Conservation (phyloP, 1,140 invertebrate genomes). For the Drosophila varians region DNA sequence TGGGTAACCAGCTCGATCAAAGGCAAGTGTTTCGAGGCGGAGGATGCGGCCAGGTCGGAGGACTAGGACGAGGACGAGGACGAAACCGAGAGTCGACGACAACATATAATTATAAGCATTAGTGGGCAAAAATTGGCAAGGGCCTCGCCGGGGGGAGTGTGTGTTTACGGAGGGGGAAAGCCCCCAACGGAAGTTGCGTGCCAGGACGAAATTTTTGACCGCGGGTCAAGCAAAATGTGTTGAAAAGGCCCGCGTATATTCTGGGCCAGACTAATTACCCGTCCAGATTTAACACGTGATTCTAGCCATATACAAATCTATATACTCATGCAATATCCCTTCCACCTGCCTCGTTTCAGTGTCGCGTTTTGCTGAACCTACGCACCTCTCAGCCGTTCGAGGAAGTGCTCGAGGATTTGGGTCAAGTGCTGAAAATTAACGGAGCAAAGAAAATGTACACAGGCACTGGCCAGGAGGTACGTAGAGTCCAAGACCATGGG, state of each 20-base stretch:
- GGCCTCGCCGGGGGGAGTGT: conserved; percentile 1
- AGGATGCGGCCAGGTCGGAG: conserved; percentile 19
- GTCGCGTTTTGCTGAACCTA: conserved; percentile 94
- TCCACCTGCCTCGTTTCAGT: conserved; percentile 84
- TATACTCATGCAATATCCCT: conserved; percentile 30
- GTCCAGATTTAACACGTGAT: conserved; percentile 48
- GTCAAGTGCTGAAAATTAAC: conserved; percentile 95
- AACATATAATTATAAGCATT: conserved; percentile 71
- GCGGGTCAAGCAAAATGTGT: conserved; percentile 54
- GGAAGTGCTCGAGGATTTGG: conserved; percentile 96
- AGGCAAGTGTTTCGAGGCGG: conserved; percentile 17
- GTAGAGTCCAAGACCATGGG: neutral
- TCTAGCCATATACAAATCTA: conserved; percentile 33
- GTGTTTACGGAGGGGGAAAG: conserved; percentile 20
- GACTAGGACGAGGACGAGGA: neutral
- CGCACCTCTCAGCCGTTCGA: conserved; percentile 96
- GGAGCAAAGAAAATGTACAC: conserved; percentile 95
- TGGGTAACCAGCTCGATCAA: conserved; percentile 67
- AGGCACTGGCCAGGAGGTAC: conserved; percentile 94
- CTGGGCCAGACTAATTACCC: conserved; percentile 60
- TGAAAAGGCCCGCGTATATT: conserved; percentile 51
- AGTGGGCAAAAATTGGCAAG: conserved; percentile 20
- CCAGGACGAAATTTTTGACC: conserved; percentile 65
- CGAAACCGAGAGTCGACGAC: conserved; percentile 17
- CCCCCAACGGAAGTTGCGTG: conserved; percentile 68